Evolutionary conservation across 1,140 invertebrate genomes (phyloP).

Genomic region (Lasioglossum baleicum): DNA sequence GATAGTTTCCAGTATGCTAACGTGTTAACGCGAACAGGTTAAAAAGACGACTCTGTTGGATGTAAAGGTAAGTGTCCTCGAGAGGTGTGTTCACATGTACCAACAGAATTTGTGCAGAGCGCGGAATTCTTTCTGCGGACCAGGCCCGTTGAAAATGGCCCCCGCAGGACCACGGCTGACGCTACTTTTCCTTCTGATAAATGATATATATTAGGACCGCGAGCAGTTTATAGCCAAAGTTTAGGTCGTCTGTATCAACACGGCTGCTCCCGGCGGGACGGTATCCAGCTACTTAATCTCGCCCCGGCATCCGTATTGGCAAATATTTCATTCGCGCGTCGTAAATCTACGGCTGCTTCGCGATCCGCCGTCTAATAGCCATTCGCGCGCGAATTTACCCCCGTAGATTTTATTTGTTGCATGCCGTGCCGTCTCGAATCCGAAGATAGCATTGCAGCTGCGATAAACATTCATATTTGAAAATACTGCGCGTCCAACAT

Average conservation of each 20-base stretch:
- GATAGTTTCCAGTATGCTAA: no score
- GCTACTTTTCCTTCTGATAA: conserved; percentile 38
- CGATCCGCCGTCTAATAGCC: not conserved
- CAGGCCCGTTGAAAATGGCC: not conserved
- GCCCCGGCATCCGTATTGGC: conserved; percentile 13
- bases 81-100: conserved; percentile 6
- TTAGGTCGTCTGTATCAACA: conserved; percentile 37
- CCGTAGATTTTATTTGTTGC: not conserved
- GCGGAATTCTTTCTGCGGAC: conserved; percentile 19
- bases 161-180: conserved; percentile 14
- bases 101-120: conserved; percentile 23
- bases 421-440: no score
- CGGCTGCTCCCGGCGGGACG: conserved; percentile 9
- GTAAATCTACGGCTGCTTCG: conserved; percentile 19
- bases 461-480: no score
- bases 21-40: no score
- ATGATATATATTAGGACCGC: conserved; percentile 29
- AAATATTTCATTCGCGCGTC: conserved; percentile 39
- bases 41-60: not conserved
- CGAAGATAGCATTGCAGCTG: no score
- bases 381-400: conserved; percentile 4
- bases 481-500: no score
- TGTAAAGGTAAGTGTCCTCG: not conserved
- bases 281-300: conserved; percentile 43
- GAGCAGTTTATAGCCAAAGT: conserved; percentile 44